Evolutionary conservation across 37 sponge, comb jelly and placozoan species (phyloP).

Genomic region (Chondrilla cf. caribensis): DNA sequence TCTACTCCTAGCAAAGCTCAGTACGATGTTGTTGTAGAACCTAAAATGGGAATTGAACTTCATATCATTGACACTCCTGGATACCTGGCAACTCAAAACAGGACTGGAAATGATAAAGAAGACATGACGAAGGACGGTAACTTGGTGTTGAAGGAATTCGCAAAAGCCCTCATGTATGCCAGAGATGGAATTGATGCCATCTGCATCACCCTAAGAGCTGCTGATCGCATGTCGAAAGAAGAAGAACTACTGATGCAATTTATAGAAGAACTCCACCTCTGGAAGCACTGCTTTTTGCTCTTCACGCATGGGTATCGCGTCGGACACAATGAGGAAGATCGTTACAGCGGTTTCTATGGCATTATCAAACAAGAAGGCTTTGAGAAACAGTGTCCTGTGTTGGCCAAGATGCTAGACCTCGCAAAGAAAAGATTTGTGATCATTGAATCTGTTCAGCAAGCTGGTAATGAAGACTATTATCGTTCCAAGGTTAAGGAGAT

Average conservation of each 20-base stretch:
- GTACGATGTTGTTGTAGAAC: not conserved
- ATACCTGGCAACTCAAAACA: not conserved
- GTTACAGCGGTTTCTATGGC: not conserved
- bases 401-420: not conserved
- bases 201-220: not conserved
- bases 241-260: not conserved
- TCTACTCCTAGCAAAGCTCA: not conserved
- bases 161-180: constrained; percentile 1
- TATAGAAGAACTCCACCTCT: not conserved
- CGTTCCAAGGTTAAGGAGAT: not conserved
- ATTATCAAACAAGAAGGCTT: not conserved
- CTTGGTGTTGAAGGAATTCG: not conserved
- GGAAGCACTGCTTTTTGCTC: not conserved
- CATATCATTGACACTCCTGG: constrained; percentile 10
- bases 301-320: not conserved
- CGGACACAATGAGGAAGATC: not conserved
- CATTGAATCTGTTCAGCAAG: not conserved
- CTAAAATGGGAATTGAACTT: not conserved
- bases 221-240: not conserved
- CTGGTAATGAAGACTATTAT: not conserved
- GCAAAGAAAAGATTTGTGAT: not conserved
- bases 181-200: constrained; percentile 6
- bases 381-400: not conserved
- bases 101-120: not conserved
- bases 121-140: not conserved